Evolutionary conservation across 64 coral and sea anemone species (phyloP).

Genomic region (Anthopleura sola): DNA sequence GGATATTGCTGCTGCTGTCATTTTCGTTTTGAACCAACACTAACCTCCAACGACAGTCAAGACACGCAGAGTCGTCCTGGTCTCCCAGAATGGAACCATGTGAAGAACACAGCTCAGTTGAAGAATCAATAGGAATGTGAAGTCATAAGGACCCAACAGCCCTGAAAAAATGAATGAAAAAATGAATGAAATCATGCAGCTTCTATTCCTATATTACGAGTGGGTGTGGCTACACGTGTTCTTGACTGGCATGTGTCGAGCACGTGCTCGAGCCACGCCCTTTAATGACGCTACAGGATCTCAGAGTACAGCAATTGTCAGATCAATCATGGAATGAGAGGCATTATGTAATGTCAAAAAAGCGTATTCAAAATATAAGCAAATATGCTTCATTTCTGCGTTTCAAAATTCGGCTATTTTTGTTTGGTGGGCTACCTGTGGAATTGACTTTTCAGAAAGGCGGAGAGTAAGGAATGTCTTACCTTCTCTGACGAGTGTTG

Average conservation of each 20-base stretch:
- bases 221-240: too few relatives aligned
- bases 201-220: too few relatives aligned
- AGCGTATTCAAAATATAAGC: too few relatives aligned
- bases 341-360: too few relatives aligned
- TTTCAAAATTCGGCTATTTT: too few relatives aligned
- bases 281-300: too few relatives aligned
- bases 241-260: too few relatives aligned
- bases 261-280: too few relatives aligned
- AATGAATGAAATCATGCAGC: background rate
- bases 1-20: background rate
- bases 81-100: conserved; percentile 98
- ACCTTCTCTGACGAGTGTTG: conserved; percentile 66
- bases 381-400: too few relatives aligned
- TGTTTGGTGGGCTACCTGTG: too few relatives aligned
- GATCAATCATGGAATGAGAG: too few relatives aligned
- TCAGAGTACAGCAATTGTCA: too few relatives aligned
- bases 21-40: background rate
- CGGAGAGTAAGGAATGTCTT: background rate
- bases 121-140: conserved; percentile 78
- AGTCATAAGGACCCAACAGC: conserved; percentile 76
- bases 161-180: conserved; percentile 2
- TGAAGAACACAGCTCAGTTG: conserved; percentile 90
- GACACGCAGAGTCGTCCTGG: conserved; percentile 70
- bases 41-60: conserved; percentile 55
- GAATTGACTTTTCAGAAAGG: background rate